Base-by-base conservation (phyloP, 37 sponge, comb jelly and placozoan genomes). In the Bolinopsis microptera region DNA sequence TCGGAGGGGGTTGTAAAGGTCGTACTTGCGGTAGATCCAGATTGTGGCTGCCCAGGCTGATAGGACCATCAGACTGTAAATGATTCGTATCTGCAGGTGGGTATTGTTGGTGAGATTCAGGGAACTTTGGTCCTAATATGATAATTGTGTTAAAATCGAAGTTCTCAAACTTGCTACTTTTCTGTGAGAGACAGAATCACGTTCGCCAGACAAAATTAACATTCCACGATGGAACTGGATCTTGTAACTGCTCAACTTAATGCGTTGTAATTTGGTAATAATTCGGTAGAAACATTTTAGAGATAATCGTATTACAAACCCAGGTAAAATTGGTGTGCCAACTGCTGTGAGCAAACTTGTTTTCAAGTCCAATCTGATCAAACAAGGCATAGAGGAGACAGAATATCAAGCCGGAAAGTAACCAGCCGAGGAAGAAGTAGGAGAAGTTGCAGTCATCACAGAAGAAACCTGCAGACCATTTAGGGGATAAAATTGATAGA, bases 361-460 rank as follows among this genome's bases (percentile, higher is more conserved):
- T 72, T 28, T 72, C 75, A 8, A 72, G 31, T 21, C 75, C 75
- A n/a, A 72, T 72, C 75, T 72, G 75, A n/a, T 72, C 75, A n/a
- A 72, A 72, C 31, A 72, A n/a, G 18, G 75, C 75, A 72, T 23
- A 72, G 75, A 72, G 75, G 18, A 72, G 75, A 28, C 31, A 30
- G 75, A 72, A 72, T 8, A 72, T 21, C 5, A 72, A n/a, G 3
- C 75, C 75, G 18, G 75, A 72, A 5, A 72, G 75, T 5, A 72
- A n/a, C 75, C 75, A 72, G 26, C 75, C 75, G 31, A 72, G 75
- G 75, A 72, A 72, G 75, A 72, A 72, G 75, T 72, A 72, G 13
- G 75, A 72, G 75, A 72, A 72, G 31, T 72, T 72, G 75, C 75
- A 72, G 75, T 72, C 75, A n/a, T 72, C 75, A 72, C 75, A 72